Evolutionary conservation across 2,888 invertebrate genomes (phyloP).

Genomic region (Hymenopus coronatus): DNA sequence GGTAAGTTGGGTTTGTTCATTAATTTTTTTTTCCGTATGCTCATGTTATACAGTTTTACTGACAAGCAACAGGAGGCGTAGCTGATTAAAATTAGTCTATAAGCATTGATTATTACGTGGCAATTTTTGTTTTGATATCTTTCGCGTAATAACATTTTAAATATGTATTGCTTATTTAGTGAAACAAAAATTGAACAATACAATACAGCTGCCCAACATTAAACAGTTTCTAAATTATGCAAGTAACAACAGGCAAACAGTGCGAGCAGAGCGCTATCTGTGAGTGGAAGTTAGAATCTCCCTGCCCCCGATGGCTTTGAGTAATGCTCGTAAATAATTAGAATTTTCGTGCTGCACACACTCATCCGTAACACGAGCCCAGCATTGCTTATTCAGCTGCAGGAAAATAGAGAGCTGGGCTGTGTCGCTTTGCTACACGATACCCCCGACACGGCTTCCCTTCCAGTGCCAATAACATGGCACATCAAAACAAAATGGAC

Average conservation of each 20-base stretch:
- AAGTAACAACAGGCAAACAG: not conserved
- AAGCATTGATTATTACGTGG: not conserved
- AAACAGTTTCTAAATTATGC: not conserved
- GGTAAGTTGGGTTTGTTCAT: not conserved
- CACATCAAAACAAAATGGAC: no score
- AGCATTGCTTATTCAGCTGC: not conserved
- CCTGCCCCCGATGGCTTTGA: not conserved
- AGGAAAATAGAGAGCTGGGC: not conserved
- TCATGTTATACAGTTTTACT: not conserved
- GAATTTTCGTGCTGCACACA: not conserved
- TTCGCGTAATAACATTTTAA: not conserved
- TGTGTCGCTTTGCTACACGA: not conserved
- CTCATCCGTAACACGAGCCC: not conserved
- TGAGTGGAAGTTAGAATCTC: not conserved
- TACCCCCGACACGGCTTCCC: not conserved
- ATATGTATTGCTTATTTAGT: not conserved
- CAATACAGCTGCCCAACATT: not conserved
- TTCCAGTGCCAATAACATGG: no score
- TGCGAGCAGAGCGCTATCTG: not conserved
- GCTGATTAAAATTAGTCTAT: not conserved
- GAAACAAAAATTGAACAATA: not conserved
- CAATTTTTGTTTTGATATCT: not conserved
- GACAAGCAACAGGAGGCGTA: not conserved
- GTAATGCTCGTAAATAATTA: not conserved
- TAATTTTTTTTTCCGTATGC: not conserved